These are phyloP conservation scores for Rhinella marina DNA, from an alignment of 2,797 vertebrate genomes.

Conservation along the genomic window DNA sequence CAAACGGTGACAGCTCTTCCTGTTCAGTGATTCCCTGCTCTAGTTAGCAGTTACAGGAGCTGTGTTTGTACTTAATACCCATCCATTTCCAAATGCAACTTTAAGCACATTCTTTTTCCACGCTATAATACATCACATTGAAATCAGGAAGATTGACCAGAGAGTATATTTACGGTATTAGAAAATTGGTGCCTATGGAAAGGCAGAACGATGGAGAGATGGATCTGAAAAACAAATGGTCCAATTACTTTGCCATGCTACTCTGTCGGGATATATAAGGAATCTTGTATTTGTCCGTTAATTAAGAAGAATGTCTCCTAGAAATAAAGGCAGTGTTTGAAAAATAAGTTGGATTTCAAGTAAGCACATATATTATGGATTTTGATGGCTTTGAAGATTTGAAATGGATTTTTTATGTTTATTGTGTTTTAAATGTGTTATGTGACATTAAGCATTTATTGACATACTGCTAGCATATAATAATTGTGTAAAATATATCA, in stretches of 20 bases:
- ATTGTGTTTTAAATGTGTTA: not conserved
- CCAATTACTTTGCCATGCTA: slow-evolving; percentile 40
- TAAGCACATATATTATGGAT: not conserved
- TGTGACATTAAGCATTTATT: not conserved
- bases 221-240: slow-evolving; percentile 43
- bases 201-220: slow-evolving; percentile 25
- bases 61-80: slow-evolving; percentile 15
- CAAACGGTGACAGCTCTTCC: not conserved
- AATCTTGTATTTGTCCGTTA: slow-evolving; percentile 35
- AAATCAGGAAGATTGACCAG: slow-evolving; percentile 18
- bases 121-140: slow-evolving; percentile 21
- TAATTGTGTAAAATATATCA: too few species aligned
- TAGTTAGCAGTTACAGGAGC: slow-evolving; percentile 15
- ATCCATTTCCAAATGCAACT: slow-evolving; percentile 17
- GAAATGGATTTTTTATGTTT: not conserved
- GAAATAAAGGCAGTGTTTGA: not conserved
- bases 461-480: too few species aligned
- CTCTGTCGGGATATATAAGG: slow-evolving; percentile 39
- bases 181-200: slow-evolving; percentile 33
- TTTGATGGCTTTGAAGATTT: not conserved
- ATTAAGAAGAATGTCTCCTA: not conserved
- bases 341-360: not conserved
- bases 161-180: slow-evolving; percentile 24
- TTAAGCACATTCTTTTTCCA: slow-evolving; percentile 23
- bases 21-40: not conserved